These are phyloP conservation scores for Ecdyonurus torrentis DNA, from an alignment of 2,888 invertebrate species.

Conservation along the genomic window DNA sequence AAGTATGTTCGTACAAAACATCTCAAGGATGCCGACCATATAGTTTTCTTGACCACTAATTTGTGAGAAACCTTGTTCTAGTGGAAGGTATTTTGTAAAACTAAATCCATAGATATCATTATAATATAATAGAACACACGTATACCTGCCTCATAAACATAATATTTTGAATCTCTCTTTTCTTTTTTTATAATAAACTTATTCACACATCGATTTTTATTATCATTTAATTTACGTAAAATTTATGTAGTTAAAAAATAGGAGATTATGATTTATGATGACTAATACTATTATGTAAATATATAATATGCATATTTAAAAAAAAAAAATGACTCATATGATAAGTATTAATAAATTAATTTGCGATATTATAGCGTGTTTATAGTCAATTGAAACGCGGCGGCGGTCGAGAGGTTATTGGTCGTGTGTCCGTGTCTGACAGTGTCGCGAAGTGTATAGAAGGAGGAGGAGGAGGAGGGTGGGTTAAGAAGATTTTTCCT, in stretches of 20 bases:
- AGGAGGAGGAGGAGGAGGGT: neutral
- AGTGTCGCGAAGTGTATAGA: neutral
- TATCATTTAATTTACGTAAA: too few species aligned
- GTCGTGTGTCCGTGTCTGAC: neutral
- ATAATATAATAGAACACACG: too few species aligned
- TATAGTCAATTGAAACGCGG: neutral
- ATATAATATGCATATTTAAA: too few species aligned
- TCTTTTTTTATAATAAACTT: too few species aligned
- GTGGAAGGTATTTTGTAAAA: neutral
- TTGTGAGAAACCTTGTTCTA: neutral
- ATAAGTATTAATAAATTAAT: neutral
- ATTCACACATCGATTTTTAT: too few species aligned
- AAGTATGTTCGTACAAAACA: too few species aligned
- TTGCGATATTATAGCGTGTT: neutral
- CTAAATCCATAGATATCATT: neutral
- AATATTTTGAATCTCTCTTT: too few species aligned
- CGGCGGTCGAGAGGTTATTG: neutral
- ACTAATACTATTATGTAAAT: too few species aligned
- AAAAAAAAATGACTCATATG: neutral
- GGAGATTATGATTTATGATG: too few species aligned
- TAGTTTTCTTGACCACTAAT: neutral
- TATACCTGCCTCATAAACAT: too few species aligned
- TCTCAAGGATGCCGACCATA: neutral
- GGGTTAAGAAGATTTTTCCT: neutral
- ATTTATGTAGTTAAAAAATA: too few species aligned